Conservation (phyloP, 2,797 vertebrate genomes). For the Emydoidea blandingii region DNA sequence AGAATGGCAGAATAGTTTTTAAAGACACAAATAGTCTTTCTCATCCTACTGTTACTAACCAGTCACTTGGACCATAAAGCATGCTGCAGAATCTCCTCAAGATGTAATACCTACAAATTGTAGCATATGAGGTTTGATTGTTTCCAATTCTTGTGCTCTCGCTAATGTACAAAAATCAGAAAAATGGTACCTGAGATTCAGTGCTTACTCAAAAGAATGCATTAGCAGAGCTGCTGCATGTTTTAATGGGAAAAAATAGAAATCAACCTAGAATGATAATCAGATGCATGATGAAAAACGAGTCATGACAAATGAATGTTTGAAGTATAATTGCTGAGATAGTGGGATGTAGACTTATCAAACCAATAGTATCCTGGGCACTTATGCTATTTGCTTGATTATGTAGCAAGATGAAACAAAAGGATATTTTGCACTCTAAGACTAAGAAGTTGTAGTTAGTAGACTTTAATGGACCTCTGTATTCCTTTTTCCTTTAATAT, state of each 20-base stretch:
- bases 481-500: background rate
- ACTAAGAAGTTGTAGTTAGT: background rate
- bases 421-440: slow-evolving; percentile 23
- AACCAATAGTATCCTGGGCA: background rate
- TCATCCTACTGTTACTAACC: background rate
- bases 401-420: background rate
- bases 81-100: background rate
- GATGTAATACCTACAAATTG: background rate
- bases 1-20: background rate
- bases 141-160: background rate
- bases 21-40: background rate
- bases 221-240: background rate
- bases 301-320: background rate
- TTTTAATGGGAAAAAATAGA: background rate
- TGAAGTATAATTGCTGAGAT: slow-evolving; percentile 1
- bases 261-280: slow-evolving; percentile 1
- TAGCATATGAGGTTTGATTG: background rate
- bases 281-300: rapidly evolving
- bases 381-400: background rate
- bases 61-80: background rate
- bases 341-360: rapidly evolving
- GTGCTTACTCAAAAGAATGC: background rate
- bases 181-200: background rate
- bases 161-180: background rate
- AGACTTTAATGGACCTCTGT: background rate